phyloP scores from a whole-genome alignment of 2,797 vertebrate genomes.

The Distichodus sexfasciatus region DNA sequence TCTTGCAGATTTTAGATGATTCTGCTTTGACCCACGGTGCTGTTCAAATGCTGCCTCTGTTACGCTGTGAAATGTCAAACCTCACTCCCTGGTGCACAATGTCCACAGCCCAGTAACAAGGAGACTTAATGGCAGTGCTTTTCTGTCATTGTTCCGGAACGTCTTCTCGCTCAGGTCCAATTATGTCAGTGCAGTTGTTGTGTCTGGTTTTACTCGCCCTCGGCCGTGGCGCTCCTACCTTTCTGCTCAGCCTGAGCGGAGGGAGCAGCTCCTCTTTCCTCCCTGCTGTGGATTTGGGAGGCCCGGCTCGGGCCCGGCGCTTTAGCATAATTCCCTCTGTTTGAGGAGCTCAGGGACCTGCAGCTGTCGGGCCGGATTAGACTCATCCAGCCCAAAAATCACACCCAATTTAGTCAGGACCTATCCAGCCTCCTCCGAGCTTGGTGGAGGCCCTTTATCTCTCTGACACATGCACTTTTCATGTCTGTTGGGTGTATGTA shows the following conservation, averaged over 20 bases:
- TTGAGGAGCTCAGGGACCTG: constrained; percentile 8
- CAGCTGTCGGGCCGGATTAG: constrained; percentile 19
- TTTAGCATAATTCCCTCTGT: constrained; percentile 11
- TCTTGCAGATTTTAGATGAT: constrained; percentile 22
- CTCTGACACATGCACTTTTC: not conserved
- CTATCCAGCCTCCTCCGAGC: constrained; percentile 3
- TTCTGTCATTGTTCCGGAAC: not conserved
- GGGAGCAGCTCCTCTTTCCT: constrained; percentile 1
- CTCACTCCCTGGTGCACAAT: not conserved
- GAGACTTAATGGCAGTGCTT: constrained; percentile 13
- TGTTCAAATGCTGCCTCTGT: not conserved
- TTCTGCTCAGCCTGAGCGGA: not conserved
- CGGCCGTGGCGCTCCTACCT: not conserved
- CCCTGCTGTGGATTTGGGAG: not conserved
- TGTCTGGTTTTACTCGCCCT: constrained; percentile 4
- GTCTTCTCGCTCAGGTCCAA: constrained; percentile 25
- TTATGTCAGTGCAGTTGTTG: constrained; percentile 9
- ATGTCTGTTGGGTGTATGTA: too few species aligned
- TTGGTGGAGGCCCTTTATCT: not conserved
- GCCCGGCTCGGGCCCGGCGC: not conserved
- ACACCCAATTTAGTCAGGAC: constrained; percentile 26
- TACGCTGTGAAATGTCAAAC: constrained; percentile 20
- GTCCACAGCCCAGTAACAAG: not conserved
- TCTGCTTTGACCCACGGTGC: not conserved
- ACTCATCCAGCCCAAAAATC: constrained; percentile 9